Evolutionary conservation across 2,797 vertebrate species (phyloP).

Genomic region (Ispidina picta): DNA sequence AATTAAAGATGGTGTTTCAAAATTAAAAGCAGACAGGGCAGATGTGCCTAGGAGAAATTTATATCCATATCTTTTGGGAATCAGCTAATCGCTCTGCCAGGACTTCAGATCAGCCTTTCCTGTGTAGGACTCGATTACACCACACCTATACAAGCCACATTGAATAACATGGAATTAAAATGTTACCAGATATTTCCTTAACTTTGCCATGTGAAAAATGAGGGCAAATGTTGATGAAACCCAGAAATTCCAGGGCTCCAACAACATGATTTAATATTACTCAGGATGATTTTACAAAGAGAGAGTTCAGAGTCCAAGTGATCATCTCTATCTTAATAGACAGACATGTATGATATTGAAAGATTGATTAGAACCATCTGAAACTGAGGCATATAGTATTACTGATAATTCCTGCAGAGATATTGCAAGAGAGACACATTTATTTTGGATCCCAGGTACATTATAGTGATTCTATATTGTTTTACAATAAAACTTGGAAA

Average conservation of each 20-base stretch:
- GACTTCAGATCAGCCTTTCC: conserved; percentile 77
- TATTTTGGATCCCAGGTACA: conserved; percentile 38
- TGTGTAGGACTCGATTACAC: conserved; percentile 56
- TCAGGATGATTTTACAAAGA: conserved; percentile 51
- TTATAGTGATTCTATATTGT: not conserved
- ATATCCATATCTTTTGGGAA: conserved; percentile 78
- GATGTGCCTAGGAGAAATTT: conserved; percentile 76
- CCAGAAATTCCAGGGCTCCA: conserved; percentile 35
- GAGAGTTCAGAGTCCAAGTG: conserved; percentile 29
- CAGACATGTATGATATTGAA: conserved; percentile 36
- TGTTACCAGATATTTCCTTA: conserved; percentile 74
- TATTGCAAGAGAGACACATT: conserved; percentile 10
- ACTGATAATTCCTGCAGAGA: conserved; percentile 60
- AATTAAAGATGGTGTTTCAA: conserved; percentile 79
- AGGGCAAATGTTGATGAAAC: conserved; percentile 58
- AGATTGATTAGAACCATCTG: conserved; percentile 43
- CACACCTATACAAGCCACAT: conserved; percentile 75
- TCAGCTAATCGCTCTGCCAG: conserved; percentile 75
- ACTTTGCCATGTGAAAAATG: conserved; percentile 52
- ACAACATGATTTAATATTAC: conserved; percentile 52
- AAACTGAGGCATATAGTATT: conserved; percentile 37
- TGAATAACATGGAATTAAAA: conserved; percentile 67
- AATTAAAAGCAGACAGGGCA: conserved; percentile 83
- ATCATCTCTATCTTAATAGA: conserved; percentile 21
- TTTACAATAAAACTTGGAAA: conserved; percentile 37